Conservation (phyloP, 2,113 vertebrate species). For the Toxotes chatareus region DNA sequence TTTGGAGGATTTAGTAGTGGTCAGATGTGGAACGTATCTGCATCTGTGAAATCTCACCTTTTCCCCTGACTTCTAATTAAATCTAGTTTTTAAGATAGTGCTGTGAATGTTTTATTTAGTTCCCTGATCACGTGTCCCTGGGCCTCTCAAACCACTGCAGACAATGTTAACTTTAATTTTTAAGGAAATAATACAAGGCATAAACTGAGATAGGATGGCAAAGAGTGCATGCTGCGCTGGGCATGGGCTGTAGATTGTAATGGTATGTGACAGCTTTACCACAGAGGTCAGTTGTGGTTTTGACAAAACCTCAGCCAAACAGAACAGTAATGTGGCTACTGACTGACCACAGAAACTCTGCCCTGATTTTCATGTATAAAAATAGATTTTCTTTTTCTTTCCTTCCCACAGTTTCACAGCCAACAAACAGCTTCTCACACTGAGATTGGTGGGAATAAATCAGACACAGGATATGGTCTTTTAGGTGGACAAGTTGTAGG, state of each 20-base stretch:
- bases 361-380: constrained; percentile 30
- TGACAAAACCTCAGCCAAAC: constrained; percentile 44
- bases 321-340: constrained; percentile 36
- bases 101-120: constrained; percentile 25
- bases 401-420: constrained; percentile 6
- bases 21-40: background rate
- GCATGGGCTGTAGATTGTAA: constrained; percentile 40
- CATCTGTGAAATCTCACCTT: constrained; percentile 13
- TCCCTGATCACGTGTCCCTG: constrained; percentile 8
- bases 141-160: constrained; percentile 30
- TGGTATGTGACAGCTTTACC: constrained; percentile 41
- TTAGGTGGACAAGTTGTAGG: background rate
- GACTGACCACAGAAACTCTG: constrained; percentile 19
- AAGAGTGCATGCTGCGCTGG: constrained; percentile 25
- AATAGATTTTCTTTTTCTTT: constrained; percentile 25
- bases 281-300: constrained; percentile 48
- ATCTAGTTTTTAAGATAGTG: constrained; percentile 10
- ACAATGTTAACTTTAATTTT: constrained; percentile 46
- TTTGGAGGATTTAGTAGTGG: background rate
- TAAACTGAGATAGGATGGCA: constrained; percentile 26
- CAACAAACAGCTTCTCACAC: constrained; percentile 10
- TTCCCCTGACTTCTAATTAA: background rate
- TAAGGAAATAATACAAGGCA: constrained; percentile 57
- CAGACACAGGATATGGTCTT: background rate
- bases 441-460: background rate